Percentiles rank a stretch among this genome's conserved stretches.
These are phyloP conservation scores for Epinephelus lanceolatus DNA, from an alignment of 2,113 vertebrate genomes.

Conservation along the genomic window DNA sequence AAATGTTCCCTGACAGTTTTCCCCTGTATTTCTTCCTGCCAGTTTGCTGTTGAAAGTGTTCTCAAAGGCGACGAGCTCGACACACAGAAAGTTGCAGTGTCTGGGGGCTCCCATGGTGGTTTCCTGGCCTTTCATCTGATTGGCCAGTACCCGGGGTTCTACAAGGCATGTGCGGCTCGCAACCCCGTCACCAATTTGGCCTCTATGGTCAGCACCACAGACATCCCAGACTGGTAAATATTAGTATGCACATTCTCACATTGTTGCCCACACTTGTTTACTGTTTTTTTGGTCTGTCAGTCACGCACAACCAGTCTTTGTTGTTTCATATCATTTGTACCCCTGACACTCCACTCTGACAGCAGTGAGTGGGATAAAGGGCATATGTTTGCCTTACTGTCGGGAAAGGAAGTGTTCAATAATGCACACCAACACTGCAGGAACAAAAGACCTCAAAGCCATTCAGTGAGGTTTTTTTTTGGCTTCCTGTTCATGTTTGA, in stretches of 20 bases:
- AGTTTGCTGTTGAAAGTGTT: constrained; percentile 91
- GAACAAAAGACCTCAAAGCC: constrained; percentile 14
- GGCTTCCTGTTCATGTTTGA: not conserved
- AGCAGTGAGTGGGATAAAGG: constrained; percentile 16
- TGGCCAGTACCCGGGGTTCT: constrained; percentile 93
- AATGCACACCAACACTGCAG: constrained; percentile 27
- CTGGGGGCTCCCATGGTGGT: constrained; percentile 94
- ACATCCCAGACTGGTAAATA: constrained; percentile 95
- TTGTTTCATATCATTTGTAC: constrained; percentile 11
- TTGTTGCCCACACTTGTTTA: not conserved
- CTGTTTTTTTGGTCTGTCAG: not conserved
- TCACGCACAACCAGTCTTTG: not conserved
- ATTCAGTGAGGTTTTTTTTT: not conserved
- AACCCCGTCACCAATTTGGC: constrained; percentile 95
- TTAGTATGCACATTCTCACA: not conserved
- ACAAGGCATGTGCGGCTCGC: constrained; percentile 89
- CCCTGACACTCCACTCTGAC: not conserved
- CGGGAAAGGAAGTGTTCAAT: constrained; percentile 17
- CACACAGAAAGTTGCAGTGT: constrained; percentile 84
- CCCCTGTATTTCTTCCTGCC: constrained; percentile 17
- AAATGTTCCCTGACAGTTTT: not conserved
- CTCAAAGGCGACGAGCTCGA: constrained; percentile 86
- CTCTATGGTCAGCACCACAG: constrained; percentile 91
- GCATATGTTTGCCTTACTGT: not conserved
- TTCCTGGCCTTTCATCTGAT: constrained; percentile 96